Conservation (phyloP, 2,888 invertebrate species). For the Drosophila paramelanica region DNA sequence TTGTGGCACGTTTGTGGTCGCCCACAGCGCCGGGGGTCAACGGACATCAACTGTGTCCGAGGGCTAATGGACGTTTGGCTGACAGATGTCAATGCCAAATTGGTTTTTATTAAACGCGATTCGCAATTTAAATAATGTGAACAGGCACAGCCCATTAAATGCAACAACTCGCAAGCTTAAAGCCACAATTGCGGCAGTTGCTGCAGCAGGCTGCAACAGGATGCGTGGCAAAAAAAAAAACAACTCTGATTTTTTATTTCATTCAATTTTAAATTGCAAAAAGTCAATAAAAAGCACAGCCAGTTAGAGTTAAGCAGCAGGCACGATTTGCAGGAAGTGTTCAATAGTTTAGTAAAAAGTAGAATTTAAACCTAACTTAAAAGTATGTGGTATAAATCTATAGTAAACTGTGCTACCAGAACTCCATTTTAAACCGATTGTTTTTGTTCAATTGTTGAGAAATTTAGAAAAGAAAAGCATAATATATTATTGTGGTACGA, state of each 20-base stretch:
- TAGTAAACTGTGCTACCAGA: no score
- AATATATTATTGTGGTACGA: no score
- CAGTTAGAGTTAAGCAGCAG: no score
- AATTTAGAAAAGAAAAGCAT: no score
- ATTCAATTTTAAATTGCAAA: conserved; percentile 15
- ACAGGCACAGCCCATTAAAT: conserved; percentile 44
- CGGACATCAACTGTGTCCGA: neutral
- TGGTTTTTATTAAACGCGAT: conserved; percentile 73
- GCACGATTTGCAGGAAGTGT: no score
- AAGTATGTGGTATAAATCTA: no score
- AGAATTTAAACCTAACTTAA: no score
- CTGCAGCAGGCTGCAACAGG: conserved; percentile 5
- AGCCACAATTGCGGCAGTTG: conserved; percentile 18
- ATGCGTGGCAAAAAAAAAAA: no score
- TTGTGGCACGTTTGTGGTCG: conserved; percentile 73
- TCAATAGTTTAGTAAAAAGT: no score
- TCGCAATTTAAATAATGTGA: conserved; percentile 59
- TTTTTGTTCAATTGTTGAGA: no score
- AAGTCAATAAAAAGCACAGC: conserved; percentile 12
- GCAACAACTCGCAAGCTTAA: conserved; percentile 33
- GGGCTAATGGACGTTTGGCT: conserved; percentile 49
- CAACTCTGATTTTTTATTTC: no score
- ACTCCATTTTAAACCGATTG: no score
- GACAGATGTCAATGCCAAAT: conserved; percentile 72
- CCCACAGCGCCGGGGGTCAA: neutral